Evolutionary conservation across 2,797 vertebrate species (phyloP).

Genomic region (Channa striata): DNA sequence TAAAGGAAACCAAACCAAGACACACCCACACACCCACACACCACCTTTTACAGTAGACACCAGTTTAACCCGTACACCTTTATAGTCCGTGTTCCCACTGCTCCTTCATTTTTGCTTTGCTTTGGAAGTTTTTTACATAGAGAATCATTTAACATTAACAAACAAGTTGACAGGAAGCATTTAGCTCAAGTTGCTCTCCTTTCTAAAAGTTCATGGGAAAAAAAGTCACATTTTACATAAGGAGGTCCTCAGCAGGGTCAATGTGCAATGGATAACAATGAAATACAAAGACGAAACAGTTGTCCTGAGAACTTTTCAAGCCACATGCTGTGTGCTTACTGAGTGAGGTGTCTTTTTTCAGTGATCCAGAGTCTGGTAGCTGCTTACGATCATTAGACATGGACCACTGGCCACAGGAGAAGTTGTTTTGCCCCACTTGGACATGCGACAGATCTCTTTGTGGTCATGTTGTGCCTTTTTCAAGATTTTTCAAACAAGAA

Average conservation of each 20-base stretch:
- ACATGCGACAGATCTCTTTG: no score
- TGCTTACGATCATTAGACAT: not conserved
- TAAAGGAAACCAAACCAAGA: no score
- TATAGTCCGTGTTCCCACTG: not conserved
- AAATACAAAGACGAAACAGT: not conserved
- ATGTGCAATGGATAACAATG: not conserved
- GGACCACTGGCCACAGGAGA: no score
- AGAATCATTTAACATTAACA: not conserved
- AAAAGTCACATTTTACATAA: not conserved
- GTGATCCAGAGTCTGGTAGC: not conserved
- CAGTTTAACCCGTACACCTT: not conserved
- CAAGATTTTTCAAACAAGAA: no score
- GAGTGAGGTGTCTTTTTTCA: not conserved
- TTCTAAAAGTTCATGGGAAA: not conserved
- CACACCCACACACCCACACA: no score
- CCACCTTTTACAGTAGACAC: not conserved
- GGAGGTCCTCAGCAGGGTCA: not conserved
- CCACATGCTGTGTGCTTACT: slow-evolving; percentile 1
- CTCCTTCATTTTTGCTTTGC: not conserved
- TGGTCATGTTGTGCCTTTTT: no score
- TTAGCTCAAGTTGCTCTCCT: not conserved
- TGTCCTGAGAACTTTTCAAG: slow-evolving; percentile 2
- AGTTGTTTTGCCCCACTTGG: no score
- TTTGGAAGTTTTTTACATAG: not conserved
- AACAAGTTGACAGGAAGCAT: not conserved